These are phyloP conservation scores for Tetheella fluctuosa DNA, from an alignment of 2,888 invertebrate genomes.

Conservation along the genomic window DNA sequence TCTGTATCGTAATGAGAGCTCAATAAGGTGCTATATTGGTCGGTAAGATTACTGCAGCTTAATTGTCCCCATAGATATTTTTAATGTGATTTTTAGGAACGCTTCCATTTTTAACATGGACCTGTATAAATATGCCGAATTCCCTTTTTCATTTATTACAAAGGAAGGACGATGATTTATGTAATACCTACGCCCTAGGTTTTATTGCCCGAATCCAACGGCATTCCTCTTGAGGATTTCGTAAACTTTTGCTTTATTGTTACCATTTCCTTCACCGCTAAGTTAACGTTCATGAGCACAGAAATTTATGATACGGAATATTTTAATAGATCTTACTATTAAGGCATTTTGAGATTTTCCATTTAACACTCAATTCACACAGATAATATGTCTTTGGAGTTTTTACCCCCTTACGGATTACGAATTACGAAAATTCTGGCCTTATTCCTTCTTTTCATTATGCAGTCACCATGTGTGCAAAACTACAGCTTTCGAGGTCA, in stretches of 20 bases:
- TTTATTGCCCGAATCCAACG: slow-evolving; percentile 68
- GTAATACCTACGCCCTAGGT: slow-evolving; percentile 69
- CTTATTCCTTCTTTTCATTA: too few species aligned
- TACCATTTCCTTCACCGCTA: slow-evolving; percentile 52
- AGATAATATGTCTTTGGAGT: too few species aligned
- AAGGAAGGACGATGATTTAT: slow-evolving; percentile 75
- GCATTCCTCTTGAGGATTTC: slow-evolving; percentile 51
- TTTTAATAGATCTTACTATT: background rate
- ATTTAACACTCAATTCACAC: background rate
- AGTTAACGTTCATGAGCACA: slow-evolving; percentile 29
- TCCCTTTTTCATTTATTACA: slow-evolving; percentile 72
- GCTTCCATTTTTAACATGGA: slow-evolving; percentile 17
- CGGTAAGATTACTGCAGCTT: too few species aligned
- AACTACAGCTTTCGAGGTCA: too few species aligned
- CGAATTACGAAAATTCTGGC: too few species aligned
- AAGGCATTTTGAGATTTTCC: background rate
- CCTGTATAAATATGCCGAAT: slow-evolving; percentile 54
- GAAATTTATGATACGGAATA: slow-evolving; percentile 14
- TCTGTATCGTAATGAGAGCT: too few species aligned
- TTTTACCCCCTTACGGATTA: too few species aligned
- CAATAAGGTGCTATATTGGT: too few species aligned
- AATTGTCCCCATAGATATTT: too few species aligned
- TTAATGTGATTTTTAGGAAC: slow-evolving; percentile 4
- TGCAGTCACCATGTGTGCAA: too few species aligned
- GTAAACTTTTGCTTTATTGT: slow-evolving; percentile 61